Evolutionary conservation across 2,888 invertebrate genomes (phyloP).

Genomic region (Ochlodes sylvanus): DNA sequence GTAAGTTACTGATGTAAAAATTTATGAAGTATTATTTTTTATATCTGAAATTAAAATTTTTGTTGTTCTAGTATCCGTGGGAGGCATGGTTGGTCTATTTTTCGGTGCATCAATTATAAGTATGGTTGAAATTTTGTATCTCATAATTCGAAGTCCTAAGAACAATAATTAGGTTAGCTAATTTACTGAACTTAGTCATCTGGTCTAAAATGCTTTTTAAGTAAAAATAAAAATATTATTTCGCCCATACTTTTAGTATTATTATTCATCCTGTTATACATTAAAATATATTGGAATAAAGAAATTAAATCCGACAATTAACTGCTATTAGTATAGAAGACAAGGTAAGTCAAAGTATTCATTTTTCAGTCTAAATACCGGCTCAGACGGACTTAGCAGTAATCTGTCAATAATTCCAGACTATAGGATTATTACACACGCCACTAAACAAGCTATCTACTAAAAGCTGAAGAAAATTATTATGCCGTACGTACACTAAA

Average conservation of each 20-base stretch:
- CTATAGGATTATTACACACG: not conserved
- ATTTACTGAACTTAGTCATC: too few relatives aligned
- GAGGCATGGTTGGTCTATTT: slow-evolving; percentile 86
- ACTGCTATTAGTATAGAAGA: not conserved
- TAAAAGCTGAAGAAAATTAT: too few relatives aligned
- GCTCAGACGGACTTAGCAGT: slow-evolving; percentile 1
- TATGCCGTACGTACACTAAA: too few relatives aligned
- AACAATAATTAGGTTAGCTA: too few relatives aligned
- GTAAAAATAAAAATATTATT: too few relatives aligned
- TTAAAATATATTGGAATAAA: too few relatives aligned
- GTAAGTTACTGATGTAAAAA: slow-evolving; percentile 62
- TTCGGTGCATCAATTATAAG: slow-evolving; percentile 87
- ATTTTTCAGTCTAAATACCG: not conserved
- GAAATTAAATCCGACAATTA: too few relatives aligned
- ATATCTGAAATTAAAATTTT: not conserved
- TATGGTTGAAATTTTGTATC: slow-evolving; percentile 85
- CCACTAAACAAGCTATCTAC: too few relatives aligned
- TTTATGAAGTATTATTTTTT: slow-evolving; percentile 24
- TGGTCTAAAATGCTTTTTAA: too few relatives aligned
- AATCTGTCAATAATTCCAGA: not conserved
- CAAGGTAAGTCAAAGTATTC: slow-evolving; percentile 22
- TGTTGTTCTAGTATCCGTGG: slow-evolving; percentile 82
- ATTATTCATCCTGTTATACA: too few relatives aligned
- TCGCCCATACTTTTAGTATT: too few relatives aligned
- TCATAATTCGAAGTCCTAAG: slow-evolving; percentile 52